These are phyloP conservation scores for Polylopha cassiicola DNA, from an alignment of 2,888 invertebrate species.

Conservation along the genomic window DNA sequence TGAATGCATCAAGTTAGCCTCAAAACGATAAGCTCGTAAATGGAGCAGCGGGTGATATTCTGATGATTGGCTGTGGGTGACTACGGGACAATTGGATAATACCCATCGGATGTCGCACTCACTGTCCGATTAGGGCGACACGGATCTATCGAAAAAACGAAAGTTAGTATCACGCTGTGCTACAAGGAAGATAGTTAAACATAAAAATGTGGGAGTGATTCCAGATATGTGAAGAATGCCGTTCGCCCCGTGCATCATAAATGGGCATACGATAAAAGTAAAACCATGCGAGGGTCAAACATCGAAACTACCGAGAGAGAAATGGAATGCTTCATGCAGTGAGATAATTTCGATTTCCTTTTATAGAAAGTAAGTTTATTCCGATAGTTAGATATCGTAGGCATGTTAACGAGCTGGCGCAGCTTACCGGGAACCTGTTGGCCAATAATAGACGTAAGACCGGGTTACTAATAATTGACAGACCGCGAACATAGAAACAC, in stretches of 20 bases:
- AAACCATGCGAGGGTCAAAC: conserved; percentile 58
- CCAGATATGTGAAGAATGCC: conserved; percentile 42
- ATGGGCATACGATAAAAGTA: conserved; percentile 50
- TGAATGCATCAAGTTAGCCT: conserved; percentile 44
- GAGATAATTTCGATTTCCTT: conserved; percentile 75
- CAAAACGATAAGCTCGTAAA: conserved; percentile 56
- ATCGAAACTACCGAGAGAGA: conserved; percentile 68
- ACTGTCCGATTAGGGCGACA: conserved; percentile 38
- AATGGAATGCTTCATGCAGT: conserved; percentile 68
- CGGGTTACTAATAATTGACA: conserved; percentile 34
- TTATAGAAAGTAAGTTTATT: conserved; percentile 74
- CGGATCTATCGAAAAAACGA: conserved; percentile 26
- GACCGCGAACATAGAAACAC: conserved; percentile 33
- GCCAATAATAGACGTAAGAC: conserved; percentile 29
- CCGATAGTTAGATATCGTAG: conserved; percentile 50
- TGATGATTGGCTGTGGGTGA: conserved; percentile 40
- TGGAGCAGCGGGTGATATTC: conserved; percentile 48
- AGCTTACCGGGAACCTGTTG: conserved; percentile 46
- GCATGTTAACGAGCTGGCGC: conserved; percentile 48
- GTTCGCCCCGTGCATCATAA: conserved; percentile 41
- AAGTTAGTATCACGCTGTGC: conserved; percentile 13
- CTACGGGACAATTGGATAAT: conserved; percentile 48
- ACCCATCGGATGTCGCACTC: conserved; percentile 51
- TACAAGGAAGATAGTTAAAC: conserved; percentile 13
- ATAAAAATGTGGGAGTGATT: conserved; percentile 26